Base-by-base conservation (phyloP, 2,888 invertebrate species). In the Troilus luridus region DNA sequence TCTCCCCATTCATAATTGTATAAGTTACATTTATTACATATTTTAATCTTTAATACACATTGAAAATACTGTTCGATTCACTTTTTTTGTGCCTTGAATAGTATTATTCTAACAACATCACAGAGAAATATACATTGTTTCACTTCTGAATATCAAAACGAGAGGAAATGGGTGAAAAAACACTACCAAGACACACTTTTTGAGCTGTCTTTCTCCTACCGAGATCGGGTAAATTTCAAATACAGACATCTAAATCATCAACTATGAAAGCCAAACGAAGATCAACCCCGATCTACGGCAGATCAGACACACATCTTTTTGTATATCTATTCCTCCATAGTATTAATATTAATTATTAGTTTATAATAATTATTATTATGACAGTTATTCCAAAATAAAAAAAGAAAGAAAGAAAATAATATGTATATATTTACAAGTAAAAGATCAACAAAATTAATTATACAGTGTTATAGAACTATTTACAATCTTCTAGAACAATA, bases 291-390 rank as follows among this genome's bases (percentile, higher is more conserved):
- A 67, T 89, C 89, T 24, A 24, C 89, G 24, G 89, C n/a, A 89
- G 89, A 58, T 56, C 24, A 72, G 89, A 89, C 72, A 89, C 89
- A 89, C 89, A 72, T 72, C 89, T 64, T 67, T 24, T 62, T n/a
- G 67, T 90, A 90, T 41, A 88, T 85, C 81, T 90, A 91, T 91
- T 89, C 88, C 64, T 91, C 91, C 92, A 92, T 91, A 92, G 92
- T 91, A 91, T 92, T 92, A 92, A 91, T 91, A 92, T 92, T 92
- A 92, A 92, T 92, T 92, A 92, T 92, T 92, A 92, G 92, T 92
- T 90, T 88, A 92, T 91, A 91, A 92, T 92, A 91, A 92, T 88
- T 92, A 91, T 91, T 92, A 92, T 92, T 92, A 92, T 92, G 92
- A 91, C 91, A 91, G 90, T 91, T 92, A 91, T 91, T 89, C 88